Evolutionary conservation across 2,888 invertebrate species (phyloP).

Genomic region (Adelognathus sp.): DNA sequence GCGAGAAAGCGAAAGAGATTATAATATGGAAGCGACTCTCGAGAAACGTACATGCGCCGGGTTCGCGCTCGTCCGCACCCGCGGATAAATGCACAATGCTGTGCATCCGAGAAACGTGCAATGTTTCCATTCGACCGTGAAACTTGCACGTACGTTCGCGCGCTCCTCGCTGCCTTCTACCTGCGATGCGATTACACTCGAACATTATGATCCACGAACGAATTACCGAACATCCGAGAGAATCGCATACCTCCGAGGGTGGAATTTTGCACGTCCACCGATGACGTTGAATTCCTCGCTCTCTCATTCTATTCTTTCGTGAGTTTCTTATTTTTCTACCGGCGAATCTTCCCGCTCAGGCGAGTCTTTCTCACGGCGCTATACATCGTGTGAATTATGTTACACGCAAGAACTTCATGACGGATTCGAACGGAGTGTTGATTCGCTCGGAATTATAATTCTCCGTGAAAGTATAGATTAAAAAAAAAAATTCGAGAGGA

Average conservation of each 20-base stretch:
- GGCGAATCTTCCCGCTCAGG: conserved; percentile 50
- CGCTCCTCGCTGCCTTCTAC: conserved; percentile 37
- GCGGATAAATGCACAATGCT: conserved; percentile 53
- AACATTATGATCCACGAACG: conserved; percentile 57
- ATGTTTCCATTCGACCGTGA: conserved; percentile 61
- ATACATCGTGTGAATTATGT: conserved; percentile 40
- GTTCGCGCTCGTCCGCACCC: conserved; percentile 57
- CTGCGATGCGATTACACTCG: conserved; percentile 50
- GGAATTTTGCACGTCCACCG: conserved; percentile 39
- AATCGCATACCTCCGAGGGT: conserved; percentile 35
- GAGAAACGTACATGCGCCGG: conserved; percentile 26
- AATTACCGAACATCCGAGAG: conserved; percentile 56
- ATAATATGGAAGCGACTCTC: conserved; percentile 48
- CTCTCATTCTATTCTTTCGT: conserved; percentile 13
- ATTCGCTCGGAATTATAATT: too few relatives aligned
- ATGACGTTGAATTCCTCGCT: conserved; percentile 39
- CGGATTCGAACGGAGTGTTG: too few relatives aligned
- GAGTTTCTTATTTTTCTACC: conserved; percentile 13
- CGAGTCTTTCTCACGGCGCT: conserved; percentile 56
- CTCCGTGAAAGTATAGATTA: too few relatives aligned
- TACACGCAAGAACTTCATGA: conserved; percentile 17
- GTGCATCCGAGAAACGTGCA: conserved; percentile 46
- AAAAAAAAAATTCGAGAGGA: neutral
- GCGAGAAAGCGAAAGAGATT: conserved; percentile 45
- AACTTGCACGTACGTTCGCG: conserved; percentile 50